Evolutionary conservation across 2,113 vertebrate species (phyloP).

Genomic region (Penelope pileata): DNA sequence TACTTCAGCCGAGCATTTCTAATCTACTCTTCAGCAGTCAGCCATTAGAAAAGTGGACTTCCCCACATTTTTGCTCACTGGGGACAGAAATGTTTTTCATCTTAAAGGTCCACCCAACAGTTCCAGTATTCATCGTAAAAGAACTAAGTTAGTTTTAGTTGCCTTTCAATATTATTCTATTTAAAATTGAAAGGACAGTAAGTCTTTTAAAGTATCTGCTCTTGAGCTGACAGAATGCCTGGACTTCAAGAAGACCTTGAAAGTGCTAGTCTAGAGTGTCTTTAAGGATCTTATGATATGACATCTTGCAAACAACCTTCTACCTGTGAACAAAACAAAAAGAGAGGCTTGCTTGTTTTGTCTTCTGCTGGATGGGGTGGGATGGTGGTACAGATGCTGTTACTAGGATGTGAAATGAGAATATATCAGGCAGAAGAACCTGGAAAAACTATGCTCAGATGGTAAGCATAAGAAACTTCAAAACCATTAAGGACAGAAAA

Average conservation of each 20-base stretch:
- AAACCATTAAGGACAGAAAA: background rate
- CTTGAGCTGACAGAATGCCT: background rate
- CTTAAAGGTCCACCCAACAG: background rate
- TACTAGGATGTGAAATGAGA: background rate
- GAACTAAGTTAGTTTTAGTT: background rate
- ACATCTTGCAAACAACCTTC: background rate
- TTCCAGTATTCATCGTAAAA: background rate
- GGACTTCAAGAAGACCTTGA: background rate
- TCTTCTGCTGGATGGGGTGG: background rate
- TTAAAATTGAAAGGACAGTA: background rate
- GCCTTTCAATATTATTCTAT: background rate
- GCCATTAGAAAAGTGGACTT: background rate
- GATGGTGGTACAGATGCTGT: background rate
- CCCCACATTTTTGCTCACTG: background rate
- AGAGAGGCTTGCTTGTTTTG: background rate
- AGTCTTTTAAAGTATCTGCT: background rate
- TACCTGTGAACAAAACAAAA: background rate
- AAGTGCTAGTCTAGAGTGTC: background rate
- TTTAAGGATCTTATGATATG: background rate
- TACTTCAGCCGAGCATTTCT: background rate
- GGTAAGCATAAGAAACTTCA: background rate
- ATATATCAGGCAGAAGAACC: background rate
- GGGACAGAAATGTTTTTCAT: background rate
- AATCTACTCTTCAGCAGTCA: background rate
- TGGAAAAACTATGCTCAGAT: background rate